Evolutionary conservation across 2,888 invertebrate genomes (phyloP).

Genomic region (Melipona bicolor): DNA sequence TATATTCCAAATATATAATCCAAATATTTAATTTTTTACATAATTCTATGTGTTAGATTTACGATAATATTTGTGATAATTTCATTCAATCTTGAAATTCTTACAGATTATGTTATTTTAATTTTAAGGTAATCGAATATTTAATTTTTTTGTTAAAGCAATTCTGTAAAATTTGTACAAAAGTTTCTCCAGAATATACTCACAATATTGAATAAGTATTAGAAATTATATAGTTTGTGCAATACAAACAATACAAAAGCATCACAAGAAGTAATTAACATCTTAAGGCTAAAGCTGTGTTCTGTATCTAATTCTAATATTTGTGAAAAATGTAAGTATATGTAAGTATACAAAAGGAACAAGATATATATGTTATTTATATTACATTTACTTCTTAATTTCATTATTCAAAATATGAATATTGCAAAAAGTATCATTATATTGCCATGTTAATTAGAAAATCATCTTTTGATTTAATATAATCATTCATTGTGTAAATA

Average conservation of each 20-base stretch:
- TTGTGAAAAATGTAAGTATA: conserved; percentile 49
- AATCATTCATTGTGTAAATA: conserved; percentile 65
- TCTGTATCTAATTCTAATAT: conserved; percentile 45
- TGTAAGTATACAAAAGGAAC: conserved; percentile 55
- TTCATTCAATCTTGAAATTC: conserved; percentile 18
- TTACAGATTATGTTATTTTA: conserved; percentile 42
- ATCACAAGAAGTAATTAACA: conserved; percentile 29
- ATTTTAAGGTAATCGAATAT: conserved; percentile 35
- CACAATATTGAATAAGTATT: conserved; percentile 46
- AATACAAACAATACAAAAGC: conserved; percentile 14
- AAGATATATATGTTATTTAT: conserved; percentile 47
- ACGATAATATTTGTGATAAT: conserved; percentile 6
- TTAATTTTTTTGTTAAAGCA: conserved; percentile 33
- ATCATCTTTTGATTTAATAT: conserved; percentile 23
- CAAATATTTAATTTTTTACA: conserved; percentile 35
- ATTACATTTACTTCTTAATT: conserved; percentile 37
- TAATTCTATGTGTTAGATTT: conserved; percentile 9
- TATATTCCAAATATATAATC: conserved; percentile 36
- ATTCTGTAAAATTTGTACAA: conserved; percentile 63
- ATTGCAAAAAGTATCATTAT: conserved; percentile 43
- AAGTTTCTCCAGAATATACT: conserved; percentile 57
- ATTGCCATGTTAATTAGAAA: conserved; percentile 73
- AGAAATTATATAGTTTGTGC: conserved; percentile 29
- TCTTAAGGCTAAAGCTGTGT: conserved; percentile 46
- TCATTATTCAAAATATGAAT: conserved; percentile 47